Conservation (phyloP, 2,888 invertebrate genomes). For the Drosophila nr. medialis region DNA sequence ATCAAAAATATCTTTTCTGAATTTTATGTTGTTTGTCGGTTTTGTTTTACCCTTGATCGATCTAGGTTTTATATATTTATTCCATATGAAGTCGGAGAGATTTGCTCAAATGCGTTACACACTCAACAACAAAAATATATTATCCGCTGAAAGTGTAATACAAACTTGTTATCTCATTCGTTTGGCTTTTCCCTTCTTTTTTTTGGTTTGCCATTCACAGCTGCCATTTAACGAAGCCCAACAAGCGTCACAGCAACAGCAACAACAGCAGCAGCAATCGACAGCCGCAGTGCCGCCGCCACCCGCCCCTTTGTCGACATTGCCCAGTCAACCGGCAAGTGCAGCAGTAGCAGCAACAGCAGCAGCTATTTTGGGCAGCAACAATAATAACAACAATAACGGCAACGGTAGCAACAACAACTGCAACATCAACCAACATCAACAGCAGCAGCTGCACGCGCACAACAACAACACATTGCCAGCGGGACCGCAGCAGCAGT, state of each 20-base stretch:
- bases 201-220: slow-evolving; percentile 42
- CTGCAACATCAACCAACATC: slow-evolving; percentile 46
- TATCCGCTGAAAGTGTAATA: neutral
- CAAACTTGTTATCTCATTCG: slow-evolving; percentile 32
- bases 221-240: slow-evolving; percentile 78
- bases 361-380: slow-evolving; percentile 51
- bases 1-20: neutral
- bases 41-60: neutral
- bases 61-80: neutral
- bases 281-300: slow-evolving; percentile 66
- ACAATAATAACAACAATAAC: slow-evolving; percentile 36
- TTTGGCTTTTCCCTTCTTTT: slow-evolving; percentile 17
- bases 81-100: neutral
- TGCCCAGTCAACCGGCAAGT: slow-evolving; percentile 67
- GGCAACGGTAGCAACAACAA: slow-evolving; percentile 32
- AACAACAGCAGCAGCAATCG: slow-evolving; percentile 47
- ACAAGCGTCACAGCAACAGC: slow-evolving; percentile 65
- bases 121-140: neutral
- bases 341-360: slow-evolving; percentile 58
- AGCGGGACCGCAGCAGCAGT: slow-evolving; percentile 48
- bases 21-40: neutral
- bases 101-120: neutral
- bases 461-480: slow-evolving; percentile 71
- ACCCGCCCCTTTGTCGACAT: slow-evolving; percentile 72
- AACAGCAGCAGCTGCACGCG: slow-evolving; percentile 63